A percentile compares a stretch with the other conserved stretches of the same genome.
phyloP scores from a whole-genome alignment of 2,113 vertebrate genomes.

The Spea multiplicata region DNA sequence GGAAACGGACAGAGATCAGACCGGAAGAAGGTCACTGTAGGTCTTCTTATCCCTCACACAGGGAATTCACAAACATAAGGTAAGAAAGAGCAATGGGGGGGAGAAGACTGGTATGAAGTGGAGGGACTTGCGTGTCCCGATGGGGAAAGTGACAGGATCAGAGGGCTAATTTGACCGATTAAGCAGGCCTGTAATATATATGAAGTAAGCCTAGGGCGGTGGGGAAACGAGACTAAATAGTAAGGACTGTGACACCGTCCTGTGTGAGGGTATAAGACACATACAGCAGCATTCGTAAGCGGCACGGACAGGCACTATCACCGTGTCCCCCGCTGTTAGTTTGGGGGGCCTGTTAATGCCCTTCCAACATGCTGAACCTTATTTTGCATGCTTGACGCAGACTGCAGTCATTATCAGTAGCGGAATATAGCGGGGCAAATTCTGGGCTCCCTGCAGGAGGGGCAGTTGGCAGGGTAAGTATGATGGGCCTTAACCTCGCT shows the following conservation, averaged over 20 bases:
- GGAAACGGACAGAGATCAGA: conserved; percentile 39
- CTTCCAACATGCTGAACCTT: conserved; percentile 34
- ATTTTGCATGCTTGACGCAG: not conserved
- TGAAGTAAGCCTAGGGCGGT: no score
- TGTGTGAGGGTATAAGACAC: conserved; percentile 41
- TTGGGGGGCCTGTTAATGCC: conserved; percentile 33
- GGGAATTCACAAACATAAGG: not conserved
- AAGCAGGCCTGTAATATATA: no score
- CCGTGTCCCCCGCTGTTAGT: conserved; percentile 35
- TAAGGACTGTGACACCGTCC: no score
- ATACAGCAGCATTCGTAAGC: not conserved
- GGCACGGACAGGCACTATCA: conserved; percentile 7
- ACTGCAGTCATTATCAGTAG: conserved; percentile 8
- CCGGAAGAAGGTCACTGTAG: not conserved
- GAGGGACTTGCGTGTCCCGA: no score
- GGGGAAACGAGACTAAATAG: no score
- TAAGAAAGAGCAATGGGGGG: not conserved
- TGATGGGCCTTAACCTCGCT: not conserved
- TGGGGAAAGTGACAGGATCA: no score
- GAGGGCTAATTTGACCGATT: no score
- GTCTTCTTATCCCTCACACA: not conserved
- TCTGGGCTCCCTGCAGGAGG: no score
- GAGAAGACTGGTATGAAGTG: not conserved
- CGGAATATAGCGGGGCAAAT: not conserved
- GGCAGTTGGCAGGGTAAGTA: no score